Evolutionary conservation across 2,113 vertebrate genomes (phyloP).

Genomic region (Leucopternis melanops): DNA sequence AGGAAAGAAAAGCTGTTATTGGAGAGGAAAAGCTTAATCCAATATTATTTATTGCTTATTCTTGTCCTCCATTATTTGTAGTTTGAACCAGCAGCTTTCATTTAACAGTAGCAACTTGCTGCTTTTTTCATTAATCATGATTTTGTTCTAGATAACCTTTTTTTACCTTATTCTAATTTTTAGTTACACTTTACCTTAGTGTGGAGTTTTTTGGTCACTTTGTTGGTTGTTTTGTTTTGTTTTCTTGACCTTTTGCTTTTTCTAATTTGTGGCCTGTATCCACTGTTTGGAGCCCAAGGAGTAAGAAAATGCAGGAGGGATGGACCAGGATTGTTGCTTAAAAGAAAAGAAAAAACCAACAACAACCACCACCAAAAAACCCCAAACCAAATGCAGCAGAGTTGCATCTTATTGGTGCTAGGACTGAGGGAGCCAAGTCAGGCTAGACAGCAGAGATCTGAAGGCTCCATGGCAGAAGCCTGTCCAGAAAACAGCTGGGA

Average conservation of each 20-base stretch:
- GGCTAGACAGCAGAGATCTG: not conserved
- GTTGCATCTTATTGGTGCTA: accelerated
- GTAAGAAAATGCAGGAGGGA: too few relatives aligned
- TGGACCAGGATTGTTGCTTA: too few relatives aligned
- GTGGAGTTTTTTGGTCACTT: not conserved
- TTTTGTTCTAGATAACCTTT: not conserved
- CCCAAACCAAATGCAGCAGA: accelerated
- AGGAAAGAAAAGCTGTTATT: not conserved
- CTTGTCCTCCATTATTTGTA: not conserved
- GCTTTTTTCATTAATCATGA: not conserved
- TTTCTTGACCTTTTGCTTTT: not conserved
- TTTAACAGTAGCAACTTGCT: not conserved
- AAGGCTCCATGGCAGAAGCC: too few relatives aligned
- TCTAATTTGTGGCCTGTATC: not conserved
- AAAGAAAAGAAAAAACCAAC: accelerated
- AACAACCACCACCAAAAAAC: too few relatives aligned
- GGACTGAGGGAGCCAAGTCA: not conserved
- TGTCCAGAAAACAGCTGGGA: too few relatives aligned
- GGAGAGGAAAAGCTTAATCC: not conserved
- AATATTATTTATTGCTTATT: not conserved
- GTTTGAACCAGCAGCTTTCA: not conserved
- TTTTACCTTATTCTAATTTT: not conserved
- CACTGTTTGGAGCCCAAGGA: not conserved
- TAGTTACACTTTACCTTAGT: not conserved
- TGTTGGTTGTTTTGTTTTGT: not conserved